Conservation (phyloP, 1,140 invertebrate species). For the Marisa cornuarietis region DNA sequence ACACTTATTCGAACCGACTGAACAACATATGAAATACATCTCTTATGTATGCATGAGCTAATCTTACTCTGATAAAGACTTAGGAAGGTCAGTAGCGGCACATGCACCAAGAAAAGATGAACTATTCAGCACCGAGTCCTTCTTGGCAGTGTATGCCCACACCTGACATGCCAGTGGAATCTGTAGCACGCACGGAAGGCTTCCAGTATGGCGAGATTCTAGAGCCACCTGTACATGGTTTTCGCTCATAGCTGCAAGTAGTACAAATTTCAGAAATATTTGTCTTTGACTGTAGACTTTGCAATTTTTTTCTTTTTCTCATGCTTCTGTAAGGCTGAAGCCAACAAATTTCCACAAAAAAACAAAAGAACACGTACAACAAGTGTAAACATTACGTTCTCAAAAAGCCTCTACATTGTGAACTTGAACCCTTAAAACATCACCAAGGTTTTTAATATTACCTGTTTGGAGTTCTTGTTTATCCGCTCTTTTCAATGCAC, state of each 20-base stretch:
- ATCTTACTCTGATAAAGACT: slow-evolving; percentile 9
- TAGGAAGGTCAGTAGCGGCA: neutral
- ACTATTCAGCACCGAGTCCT: no score
- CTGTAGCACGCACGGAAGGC: slow-evolving; percentile 7
- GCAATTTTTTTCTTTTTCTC: no score
- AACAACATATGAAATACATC: neutral
- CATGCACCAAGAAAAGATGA: neutral
- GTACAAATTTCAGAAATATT: no score
- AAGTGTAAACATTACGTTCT: neutral
- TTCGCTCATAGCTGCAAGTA: slow-evolving; percentile 14
- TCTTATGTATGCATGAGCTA: neutral
- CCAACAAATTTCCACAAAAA: neutral
- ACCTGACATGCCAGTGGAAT: slow-evolving; percentile 8
- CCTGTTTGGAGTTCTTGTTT: slow-evolving; percentile 15
- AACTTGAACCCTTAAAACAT: neutral
- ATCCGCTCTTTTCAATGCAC: slow-evolving; percentile 8
- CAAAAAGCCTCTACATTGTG: neutral
- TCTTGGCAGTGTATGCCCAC: neutral
- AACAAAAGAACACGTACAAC: neutral
- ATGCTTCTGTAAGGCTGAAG: neutral
- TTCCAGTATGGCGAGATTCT: slow-evolving; percentile 12
- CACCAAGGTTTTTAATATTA: neutral
- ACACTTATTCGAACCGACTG: no score
- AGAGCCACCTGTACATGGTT: slow-evolving; percentile 5
- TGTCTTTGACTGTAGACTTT: no score